Evolutionary conservation across 2,888 invertebrate species (phyloP).

Genomic region (Chromoteleia sp.): DNA sequence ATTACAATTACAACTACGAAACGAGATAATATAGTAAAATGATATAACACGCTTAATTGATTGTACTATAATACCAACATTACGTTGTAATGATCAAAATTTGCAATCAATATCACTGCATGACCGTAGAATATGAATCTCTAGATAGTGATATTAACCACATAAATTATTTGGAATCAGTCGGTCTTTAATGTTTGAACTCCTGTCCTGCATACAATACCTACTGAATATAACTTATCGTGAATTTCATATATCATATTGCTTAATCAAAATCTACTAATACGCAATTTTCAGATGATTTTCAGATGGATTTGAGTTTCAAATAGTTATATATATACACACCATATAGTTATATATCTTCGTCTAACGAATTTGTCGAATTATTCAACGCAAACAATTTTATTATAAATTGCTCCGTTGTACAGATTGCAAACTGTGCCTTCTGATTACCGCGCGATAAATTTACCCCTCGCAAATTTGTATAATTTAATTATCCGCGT

Average conservation of each 20-base stretch:
- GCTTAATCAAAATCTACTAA: conserved; percentile 24
- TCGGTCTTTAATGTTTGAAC: neutral
- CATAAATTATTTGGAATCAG: conserved; percentile 23
- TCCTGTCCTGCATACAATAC: neutral
- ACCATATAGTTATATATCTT: no score
- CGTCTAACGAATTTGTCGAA: no score
- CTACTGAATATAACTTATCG: conserved; percentile 14
- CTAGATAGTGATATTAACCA: conserved; percentile 21
- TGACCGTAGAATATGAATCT: conserved; percentile 31
- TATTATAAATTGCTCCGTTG: conserved; percentile 15
- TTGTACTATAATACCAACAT: conserved; percentile 4
- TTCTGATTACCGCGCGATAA: conserved; percentile 31
- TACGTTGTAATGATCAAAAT: conserved; percentile 16
- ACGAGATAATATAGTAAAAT: conserved; percentile 12
- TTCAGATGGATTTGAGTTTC: no score
- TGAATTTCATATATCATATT: neutral
- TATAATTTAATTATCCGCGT: conserved; percentile 57
- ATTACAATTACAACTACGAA: no score
- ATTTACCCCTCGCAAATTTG: conserved; percentile 37
- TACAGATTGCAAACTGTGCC: conserved; percentile 8
- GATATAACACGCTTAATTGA: conserved; percentile 6
- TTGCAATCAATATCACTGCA: conserved; percentile 31
- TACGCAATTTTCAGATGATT: neutral
- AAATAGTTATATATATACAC: no score
- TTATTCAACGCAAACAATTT: no score